phyloP scores from a whole-genome alignment of 2,797 vertebrate genomes.

The Notoglanidium macrostoma region DNA sequence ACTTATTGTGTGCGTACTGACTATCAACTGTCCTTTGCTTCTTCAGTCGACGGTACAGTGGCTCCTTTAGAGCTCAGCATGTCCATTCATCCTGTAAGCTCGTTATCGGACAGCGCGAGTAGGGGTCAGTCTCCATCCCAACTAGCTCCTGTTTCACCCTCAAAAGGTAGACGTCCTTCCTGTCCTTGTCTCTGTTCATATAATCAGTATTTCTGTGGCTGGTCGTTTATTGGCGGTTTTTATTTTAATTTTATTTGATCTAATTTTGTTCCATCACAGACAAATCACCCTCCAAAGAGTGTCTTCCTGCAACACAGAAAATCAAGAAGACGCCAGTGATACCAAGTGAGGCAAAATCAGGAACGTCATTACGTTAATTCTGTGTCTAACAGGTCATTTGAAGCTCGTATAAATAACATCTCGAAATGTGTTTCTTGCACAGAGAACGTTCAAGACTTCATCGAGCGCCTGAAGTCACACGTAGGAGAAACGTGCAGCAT shows the following conservation, averaged over 20 bases:
- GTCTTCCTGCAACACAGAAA: conserved; percentile 37
- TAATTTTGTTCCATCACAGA: conserved; percentile 5
- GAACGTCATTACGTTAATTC: background rate
- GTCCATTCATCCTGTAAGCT: conserved; percentile 64
- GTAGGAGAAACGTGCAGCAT: conserved; percentile 66
- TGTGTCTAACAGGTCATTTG: background rate
- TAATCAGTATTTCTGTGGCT: background rate
- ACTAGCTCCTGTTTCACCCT: conserved; percentile 53
- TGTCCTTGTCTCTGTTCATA: background rate
- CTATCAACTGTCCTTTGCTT: background rate
- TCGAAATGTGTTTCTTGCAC: conserved; percentile 29
- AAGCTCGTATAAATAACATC: background rate
- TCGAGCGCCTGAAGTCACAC: conserved; percentile 66
- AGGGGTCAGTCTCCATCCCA: conserved; percentile 51
- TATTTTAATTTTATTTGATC: background rate
- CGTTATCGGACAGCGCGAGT: conserved; percentile 67
- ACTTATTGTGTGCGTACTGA: background rate
- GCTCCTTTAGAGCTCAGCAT: conserved; percentile 63
- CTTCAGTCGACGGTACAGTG: conserved; percentile 64
- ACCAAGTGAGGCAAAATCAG: conserved; percentile 68
- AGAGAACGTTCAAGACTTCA: conserved; percentile 80
- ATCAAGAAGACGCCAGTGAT: conserved; percentile 55
- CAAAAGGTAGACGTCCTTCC: conserved; percentile 57
- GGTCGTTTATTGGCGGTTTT: too few species aligned
- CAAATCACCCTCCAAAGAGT: conserved; percentile 33